Conservation (phyloP, 1,140 invertebrate genomes). For the Alviniconcha marisindica region DNA sequence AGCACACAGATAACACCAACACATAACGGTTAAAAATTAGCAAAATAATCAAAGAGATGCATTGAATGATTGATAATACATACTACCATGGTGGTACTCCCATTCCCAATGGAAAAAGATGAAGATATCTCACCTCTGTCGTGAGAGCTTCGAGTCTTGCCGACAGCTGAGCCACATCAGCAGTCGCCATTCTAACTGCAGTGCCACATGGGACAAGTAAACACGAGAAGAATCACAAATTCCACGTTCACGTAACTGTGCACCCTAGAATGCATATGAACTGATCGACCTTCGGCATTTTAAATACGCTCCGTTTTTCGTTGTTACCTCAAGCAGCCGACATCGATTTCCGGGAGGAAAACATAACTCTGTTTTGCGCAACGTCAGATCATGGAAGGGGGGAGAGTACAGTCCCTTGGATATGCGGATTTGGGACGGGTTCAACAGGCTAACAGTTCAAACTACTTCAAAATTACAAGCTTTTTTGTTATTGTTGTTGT, state of each 20-base stretch:
- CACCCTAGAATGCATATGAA: neutral
- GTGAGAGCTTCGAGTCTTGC: conserved; percentile 22
- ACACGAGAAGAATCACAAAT: neutral
- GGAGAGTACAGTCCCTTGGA: too few relatives aligned
- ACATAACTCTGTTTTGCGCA: neutral
- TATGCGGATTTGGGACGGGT: neutral
- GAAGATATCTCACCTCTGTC: conserved; percentile 24
- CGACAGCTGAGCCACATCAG: conserved; percentile 32
- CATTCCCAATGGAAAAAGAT: too few relatives aligned
- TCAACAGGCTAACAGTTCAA: neutral
- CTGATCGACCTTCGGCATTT: neutral
- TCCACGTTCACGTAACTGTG: neutral
- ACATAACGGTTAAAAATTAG: too few relatives aligned
- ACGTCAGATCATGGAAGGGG: too few relatives aligned
- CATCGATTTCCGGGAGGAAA: neutral
- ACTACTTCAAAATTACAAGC: neutral
- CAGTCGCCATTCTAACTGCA: conserved; percentile 3
- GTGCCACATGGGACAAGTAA: neutral
- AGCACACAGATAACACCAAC: too few relatives aligned
- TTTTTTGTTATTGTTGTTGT: too few relatives aligned
- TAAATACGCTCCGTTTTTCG: neutral
- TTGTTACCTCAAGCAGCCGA: neutral
- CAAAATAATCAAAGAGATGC: too few relatives aligned
- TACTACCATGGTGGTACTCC: too few relatives aligned
- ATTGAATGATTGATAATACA: too few relatives aligned